Percentiles rank a stretch among this genome's conserved stretches.
These are phyloP conservation scores for Nyctalus aviator DNA, from an alignment of 2,797 vertebrate species.

Conservation along the genomic window DNA sequence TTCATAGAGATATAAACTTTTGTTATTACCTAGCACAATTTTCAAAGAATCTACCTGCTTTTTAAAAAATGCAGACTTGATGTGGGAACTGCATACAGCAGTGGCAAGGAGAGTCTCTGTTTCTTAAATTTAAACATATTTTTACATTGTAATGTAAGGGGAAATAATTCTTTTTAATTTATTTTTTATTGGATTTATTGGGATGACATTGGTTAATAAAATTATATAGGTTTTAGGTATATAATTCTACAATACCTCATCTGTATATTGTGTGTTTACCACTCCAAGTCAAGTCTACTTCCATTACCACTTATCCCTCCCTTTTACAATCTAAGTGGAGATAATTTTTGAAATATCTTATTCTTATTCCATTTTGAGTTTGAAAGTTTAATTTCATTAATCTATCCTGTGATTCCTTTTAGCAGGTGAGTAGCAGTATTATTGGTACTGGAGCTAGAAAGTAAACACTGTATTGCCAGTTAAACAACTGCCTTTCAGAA, in stretches of 20 bases:
- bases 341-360: slow-evolving; percentile 6
- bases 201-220: not conserved
- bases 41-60: not conserved
- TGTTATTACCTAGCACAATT: not conserved
- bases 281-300: not conserved
- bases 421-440: not conserved
- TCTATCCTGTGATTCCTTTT: not conserved
- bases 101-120: not conserved
- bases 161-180: not conserved
- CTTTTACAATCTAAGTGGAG: not conserved
- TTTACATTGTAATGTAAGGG: not conserved
- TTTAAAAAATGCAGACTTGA: not conserved
- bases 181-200: not conserved
- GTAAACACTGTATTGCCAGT: not conserved
- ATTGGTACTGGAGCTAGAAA: not conserved
- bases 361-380: slow-evolving; percentile 11
- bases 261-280: not conserved
- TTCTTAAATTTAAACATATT: slow-evolving; percentile 29
- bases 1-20: not conserved
- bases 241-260: not conserved
- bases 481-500: not conserved
- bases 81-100: not conserved
- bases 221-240: not conserved
- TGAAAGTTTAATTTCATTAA: not conserved
- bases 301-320: not conserved